A percentile compares a stretch with the other conserved stretches of the same genome.
phyloP scores from a whole-genome alignment of 2,113 vertebrate species.

The Pleuronectes platessa region DNA sequence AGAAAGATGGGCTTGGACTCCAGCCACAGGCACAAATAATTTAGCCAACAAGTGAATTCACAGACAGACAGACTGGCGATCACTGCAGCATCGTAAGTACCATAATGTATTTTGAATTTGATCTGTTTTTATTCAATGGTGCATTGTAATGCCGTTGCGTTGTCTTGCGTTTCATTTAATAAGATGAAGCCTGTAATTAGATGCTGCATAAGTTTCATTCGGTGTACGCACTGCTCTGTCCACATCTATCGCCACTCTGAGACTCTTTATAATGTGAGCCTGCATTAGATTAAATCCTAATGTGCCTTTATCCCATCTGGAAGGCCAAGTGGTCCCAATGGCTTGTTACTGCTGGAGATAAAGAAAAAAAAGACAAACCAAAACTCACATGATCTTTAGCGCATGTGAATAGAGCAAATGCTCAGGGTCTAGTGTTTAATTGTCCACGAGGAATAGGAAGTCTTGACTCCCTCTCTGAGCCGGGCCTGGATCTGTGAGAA shows the following conservation, averaged over 20 bases:
- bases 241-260: slow-evolving; percentile 31
- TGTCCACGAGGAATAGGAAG: slow-evolving; percentile 30
- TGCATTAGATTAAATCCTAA: slow-evolving; percentile 57
- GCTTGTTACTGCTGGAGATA: slow-evolving; percentile 36
- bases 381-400: slow-evolving; percentile 30
- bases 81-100: slow-evolving; percentile 59
- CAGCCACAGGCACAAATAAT: slow-evolving; percentile 32
- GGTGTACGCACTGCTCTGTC: slow-evolving; percentile 8
- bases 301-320: slow-evolving; percentile 46
- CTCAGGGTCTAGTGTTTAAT: slow-evolving; percentile 30
- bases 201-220: slow-evolving; percentile 35
- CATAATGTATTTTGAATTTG: slow-evolving; percentile 32
- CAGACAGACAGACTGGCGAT: slow-evolving; percentile 43
- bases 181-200: slow-evolving; percentile 43
- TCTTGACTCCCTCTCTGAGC: slow-evolving; percentile 37
- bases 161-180: slow-evolving; percentile 46
- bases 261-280: slow-evolving; percentile 25
- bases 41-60: slow-evolving; percentile 48
- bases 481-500: slow-evolving; percentile 72
- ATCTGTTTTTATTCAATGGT: slow-evolving; percentile 33
- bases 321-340: slow-evolving; percentile 53
- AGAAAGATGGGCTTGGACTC: slow-evolving; percentile 15
- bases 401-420: slow-evolving; percentile 35
- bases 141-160: slow-evolving; percentile 16
- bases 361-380: slow-evolving; percentile 7